These are phyloP conservation scores for Erethizon dorsatum DNA, from an alignment of 2,797 vertebrate genomes.

Conservation along the genomic window DNA sequence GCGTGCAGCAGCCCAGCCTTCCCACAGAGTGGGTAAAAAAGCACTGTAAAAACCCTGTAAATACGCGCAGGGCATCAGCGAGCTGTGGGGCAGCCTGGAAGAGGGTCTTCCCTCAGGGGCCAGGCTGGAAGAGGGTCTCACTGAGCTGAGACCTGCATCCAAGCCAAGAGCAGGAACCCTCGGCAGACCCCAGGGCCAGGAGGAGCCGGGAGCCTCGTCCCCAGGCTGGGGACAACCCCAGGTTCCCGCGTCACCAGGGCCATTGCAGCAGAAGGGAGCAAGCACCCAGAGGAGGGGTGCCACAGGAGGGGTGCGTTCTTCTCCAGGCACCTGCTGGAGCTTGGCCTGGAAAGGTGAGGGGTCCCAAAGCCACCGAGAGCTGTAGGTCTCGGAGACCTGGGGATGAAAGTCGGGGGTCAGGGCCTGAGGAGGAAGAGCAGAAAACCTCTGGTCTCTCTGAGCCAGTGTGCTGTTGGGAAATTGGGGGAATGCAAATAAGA, in stretches of 20 bases:
- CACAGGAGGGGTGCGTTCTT: no score
- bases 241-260: no score
- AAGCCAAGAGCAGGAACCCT: background rate
- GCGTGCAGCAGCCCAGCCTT: background rate
- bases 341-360: background rate
- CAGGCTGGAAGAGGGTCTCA: accelerated
- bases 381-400: background rate
- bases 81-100: background rate
- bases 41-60: accelerated
- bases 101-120: no score
- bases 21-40: accelerated
- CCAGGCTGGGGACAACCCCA: background rate
- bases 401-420: background rate
- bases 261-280: accelerated
- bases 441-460: accelerated
- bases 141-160: accelerated
- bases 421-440: background rate
- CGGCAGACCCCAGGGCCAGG: background rate
- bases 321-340: no score
- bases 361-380: background rate
- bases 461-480: background rate
- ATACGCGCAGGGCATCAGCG: accelerated
- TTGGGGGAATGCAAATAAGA: background rate
- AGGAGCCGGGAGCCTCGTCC: no score
- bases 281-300: accelerated